phyloP scores from a whole-genome alignment of 2,888 invertebrate genomes.

The Monochamus alternatus region DNA sequence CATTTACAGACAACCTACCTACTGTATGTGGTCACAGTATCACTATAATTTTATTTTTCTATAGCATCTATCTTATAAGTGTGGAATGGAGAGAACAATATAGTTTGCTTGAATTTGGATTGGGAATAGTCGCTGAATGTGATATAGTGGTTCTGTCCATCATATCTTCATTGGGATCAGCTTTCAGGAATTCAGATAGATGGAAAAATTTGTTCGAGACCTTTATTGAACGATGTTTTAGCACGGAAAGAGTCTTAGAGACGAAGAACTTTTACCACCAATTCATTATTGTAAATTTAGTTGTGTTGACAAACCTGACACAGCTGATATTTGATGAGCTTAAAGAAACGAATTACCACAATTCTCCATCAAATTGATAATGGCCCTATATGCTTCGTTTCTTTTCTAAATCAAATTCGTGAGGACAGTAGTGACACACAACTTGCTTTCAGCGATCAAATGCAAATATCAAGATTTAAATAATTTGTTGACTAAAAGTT shows the following conservation, averaged over 20 bases:
- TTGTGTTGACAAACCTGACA: not conserved
- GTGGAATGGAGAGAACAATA: not conserved
- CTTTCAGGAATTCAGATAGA: not conserved
- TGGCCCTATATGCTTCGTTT: too few relatives aligned
- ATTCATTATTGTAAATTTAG: not conserved
- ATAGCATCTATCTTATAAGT: not conserved
- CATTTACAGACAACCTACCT: too few relatives aligned
- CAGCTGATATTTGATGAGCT: not conserved
- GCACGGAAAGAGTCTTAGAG: not conserved
- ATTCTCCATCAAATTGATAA: too few relatives aligned
- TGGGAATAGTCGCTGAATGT: not conserved
- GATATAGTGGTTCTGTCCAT: not conserved
- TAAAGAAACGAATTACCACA: not conserved
- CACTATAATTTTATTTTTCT: not conserved
- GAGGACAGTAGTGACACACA: not conserved
- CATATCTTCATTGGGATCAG: not conserved
- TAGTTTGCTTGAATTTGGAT: not conserved
- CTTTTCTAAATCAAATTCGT: not conserved
- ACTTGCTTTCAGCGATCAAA: not conserved
- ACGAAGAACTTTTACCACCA: not conserved
- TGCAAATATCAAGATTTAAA: constrained; percentile 12
- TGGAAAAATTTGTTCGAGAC: not conserved
- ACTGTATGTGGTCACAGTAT: not conserved
- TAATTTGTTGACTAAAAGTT: not conserved
- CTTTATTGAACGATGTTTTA: not conserved